Conservation (phyloP, 2,888 invertebrate genomes). For the Eudasyphora cyanicolor region DNA sequence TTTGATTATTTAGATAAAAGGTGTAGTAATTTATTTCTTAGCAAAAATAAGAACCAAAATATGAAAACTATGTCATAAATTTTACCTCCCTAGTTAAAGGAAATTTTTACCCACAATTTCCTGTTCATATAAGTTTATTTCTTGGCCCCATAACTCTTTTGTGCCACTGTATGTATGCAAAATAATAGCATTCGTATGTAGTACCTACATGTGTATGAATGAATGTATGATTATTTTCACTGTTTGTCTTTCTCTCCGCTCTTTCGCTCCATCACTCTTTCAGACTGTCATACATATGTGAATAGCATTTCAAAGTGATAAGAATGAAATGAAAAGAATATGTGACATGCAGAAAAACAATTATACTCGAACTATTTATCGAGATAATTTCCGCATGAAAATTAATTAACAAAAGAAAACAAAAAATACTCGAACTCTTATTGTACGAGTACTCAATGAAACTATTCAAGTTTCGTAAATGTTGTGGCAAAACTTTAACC, state of each 20-base stretch:
- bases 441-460: background rate
- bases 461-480: background rate
- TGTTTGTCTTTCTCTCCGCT: background rate
- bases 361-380: constrained; percentile 38
- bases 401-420: constrained; percentile 54
- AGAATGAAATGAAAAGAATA: constrained; percentile 5
- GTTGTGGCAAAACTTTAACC: too few relatives aligned
- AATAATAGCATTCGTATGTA: background rate
- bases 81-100: too few relatives aligned
- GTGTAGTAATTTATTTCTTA: too few relatives aligned
- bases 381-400: constrained; percentile 52
- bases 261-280: background rate
- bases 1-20: too few relatives aligned
- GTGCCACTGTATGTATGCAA: too few relatives aligned
- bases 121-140: too few relatives aligned
- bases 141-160: too few relatives aligned
- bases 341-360: constrained; percentile 12
- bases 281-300: too few relatives aligned
- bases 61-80: too few relatives aligned
- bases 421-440: too few relatives aligned
- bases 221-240: background rate
- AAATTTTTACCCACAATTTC: too few relatives aligned
- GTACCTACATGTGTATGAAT: background rate
- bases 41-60: too few relatives aligned
- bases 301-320: background rate